Evolutionary conservation across 30 jellyfish, hydroid and myxozoan species (phyloP).

Genomic region (Chironex yamaguchii): DNA sequence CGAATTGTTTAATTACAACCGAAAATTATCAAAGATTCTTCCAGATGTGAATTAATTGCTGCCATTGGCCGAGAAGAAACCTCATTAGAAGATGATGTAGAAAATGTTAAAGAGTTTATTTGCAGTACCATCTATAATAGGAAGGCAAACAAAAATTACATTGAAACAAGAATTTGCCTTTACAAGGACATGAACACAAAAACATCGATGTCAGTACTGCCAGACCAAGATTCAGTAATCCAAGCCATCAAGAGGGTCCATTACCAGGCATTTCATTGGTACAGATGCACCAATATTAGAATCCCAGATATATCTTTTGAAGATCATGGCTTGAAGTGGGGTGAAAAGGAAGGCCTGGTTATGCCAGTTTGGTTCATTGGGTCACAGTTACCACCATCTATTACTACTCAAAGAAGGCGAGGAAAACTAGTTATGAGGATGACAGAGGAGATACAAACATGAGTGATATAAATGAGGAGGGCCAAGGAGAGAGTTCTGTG

Average conservation of each 20-base stretch:
- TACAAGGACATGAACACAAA: constrained; percentile 11
- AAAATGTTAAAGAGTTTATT: no score
- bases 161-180: constrained; percentile 13
- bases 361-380: constrained; percentile 24
- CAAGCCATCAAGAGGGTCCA: constrained; percentile 43
- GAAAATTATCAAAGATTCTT: no score
- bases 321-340: constrained; percentile 36
- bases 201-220: constrained; percentile 13
- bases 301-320: background rate
- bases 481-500: no score
- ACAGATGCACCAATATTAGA: background rate
- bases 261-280: constrained; percentile 38
- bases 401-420: no score
- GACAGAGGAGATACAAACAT: no score
- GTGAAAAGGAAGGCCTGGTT: background rate
- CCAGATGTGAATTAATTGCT: no score
- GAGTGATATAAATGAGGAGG: no score
- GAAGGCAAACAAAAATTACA: background rate
- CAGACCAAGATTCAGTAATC: constrained; percentile 32
- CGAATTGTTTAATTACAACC: no score
- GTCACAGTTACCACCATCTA: constrained; percentile 47
- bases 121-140: constrained; percentile 10
- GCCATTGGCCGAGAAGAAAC: no score
- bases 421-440: no score
- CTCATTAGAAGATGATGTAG: no score